These are phyloP conservation scores for Prionace glauca DNA, from an alignment of 2,797 vertebrate genomes.

Conservation along the genomic window DNA sequence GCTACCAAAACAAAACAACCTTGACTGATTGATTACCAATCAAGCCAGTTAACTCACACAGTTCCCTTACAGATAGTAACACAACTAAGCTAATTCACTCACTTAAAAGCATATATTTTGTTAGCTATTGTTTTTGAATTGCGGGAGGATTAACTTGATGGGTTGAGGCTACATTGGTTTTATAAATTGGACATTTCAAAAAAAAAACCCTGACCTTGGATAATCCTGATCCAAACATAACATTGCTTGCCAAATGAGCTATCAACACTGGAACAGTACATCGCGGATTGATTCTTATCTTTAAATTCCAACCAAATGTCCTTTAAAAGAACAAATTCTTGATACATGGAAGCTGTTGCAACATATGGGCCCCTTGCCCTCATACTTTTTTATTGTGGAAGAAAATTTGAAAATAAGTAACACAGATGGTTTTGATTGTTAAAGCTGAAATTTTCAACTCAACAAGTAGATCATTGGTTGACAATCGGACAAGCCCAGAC, in stretches of 20 bases:
- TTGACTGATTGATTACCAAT: not conserved
- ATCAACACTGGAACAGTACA: not conserved
- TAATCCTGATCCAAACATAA: not conserved
- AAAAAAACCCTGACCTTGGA: not conserved
- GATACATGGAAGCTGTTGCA: constrained; percentile 22
- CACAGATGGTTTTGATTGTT: not conserved
- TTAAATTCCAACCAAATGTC: constrained; percentile 23
- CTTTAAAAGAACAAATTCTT: constrained; percentile 5
- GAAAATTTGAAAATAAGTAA: not conserved
- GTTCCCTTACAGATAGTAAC: not conserved
- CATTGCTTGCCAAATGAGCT: constrained; percentile 9
- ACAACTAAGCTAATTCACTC: not conserved
- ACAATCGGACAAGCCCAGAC: not conserved
- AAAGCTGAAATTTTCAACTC: not conserved
- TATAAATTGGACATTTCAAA: not conserved
- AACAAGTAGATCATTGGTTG: not conserved
- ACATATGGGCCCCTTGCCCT: not conserved
- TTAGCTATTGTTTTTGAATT: not conserved
- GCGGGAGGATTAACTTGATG: not conserved
- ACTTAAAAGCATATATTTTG: not conserved
- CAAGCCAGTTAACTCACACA: not conserved
- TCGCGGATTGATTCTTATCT: not conserved
- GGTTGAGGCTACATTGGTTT: not conserved
- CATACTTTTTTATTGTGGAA: not conserved
- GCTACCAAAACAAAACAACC: not conserved